Percentiles rank a stretch among this genome's conserved stretches.
These are phyloP conservation scores for Drosophila neotestacea DNA, from an alignment of 2,888 invertebrate species.

Conservation along the genomic window DNA sequence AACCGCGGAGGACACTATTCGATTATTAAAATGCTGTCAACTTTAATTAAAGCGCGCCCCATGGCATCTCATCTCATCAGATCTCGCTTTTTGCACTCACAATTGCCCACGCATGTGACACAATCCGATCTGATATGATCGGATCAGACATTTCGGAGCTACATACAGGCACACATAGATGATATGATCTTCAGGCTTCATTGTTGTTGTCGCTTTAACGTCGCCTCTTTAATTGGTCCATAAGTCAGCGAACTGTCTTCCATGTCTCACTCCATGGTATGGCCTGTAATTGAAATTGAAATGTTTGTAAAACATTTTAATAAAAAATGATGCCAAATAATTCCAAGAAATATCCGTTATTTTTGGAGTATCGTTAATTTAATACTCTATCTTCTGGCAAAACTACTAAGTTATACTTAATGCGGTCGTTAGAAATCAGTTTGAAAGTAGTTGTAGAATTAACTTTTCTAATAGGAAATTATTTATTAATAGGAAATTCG, in stretches of 20 bases:
- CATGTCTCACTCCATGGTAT: conserved; percentile 16
- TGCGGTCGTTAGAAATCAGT: not conserved
- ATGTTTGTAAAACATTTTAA: conserved; percentile 58
- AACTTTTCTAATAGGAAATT: too few species aligned
- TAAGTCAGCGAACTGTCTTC: conserved; percentile 30
- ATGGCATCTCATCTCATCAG: conserved; percentile 22
- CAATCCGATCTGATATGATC: conserved; percentile 32
- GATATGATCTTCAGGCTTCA: conserved; percentile 36
- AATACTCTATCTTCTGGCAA: conserved; percentile 19
- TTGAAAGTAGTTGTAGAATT: not conserved
- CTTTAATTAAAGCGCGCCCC: conserved; percentile 50
- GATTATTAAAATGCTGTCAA: conserved; percentile 44
- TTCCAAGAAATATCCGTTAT: not conserved
- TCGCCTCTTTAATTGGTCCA: conserved; percentile 44
- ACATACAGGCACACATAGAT: not conserved
- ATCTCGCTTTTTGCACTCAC: conserved; percentile 7
- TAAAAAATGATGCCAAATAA: conserved; percentile 51
- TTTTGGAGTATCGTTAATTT: too few species aligned
- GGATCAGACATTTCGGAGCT: conserved; percentile 40
- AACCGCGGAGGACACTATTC: conserved; percentile 13
- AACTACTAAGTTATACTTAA: not conserved
- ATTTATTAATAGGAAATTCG: too few species aligned
- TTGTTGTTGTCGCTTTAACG: conserved; percentile 14
- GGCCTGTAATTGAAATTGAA: conserved; percentile 60
- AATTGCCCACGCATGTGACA: conserved; percentile 52